Evolutionary conservation across 2,113 vertebrate genomes (phyloP).

Genomic region (Panthera uncia): DNA sequence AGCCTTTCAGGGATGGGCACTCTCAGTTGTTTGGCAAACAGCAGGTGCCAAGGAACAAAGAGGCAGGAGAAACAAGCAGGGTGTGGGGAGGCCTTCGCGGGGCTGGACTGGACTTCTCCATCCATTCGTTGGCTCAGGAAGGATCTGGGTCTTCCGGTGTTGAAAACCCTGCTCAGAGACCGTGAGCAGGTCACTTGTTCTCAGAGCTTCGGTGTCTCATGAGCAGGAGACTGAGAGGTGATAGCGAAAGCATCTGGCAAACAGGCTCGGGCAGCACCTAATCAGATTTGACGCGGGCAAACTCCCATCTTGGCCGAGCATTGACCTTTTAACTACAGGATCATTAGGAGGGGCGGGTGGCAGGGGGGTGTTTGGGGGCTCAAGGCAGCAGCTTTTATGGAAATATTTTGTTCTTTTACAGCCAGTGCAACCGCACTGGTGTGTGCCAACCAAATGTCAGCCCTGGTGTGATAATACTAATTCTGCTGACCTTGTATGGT

Average conservation of each 20-base stretch:
- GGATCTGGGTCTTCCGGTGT: neutral
- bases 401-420: neutral
- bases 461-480: neutral
- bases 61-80: neutral
- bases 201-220: neutral
- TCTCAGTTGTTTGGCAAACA: neutral
- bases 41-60: neutral
- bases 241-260: neutral
- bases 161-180: neutral
- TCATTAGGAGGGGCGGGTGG: neutral
- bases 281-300: neutral
- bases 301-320: neutral
- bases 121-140: neutral
- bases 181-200: neutral
- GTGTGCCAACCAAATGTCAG: neutral
- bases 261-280: accelerated
- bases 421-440: neutral
- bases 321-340: neutral
- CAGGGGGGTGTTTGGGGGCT: neutral
- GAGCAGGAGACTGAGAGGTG: neutral
- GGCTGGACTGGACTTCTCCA: neutral
- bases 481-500: neutral
- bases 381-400: neutral
- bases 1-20: neutral
- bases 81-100: accelerated